A percentile compares a stretch with the other conserved stretches of the same genome.
These are phyloP conservation scores for Tauraco erythrolophus DNA, from an alignment of 2,113 vertebrate genomes.

Conservation along the genomic window DNA sequence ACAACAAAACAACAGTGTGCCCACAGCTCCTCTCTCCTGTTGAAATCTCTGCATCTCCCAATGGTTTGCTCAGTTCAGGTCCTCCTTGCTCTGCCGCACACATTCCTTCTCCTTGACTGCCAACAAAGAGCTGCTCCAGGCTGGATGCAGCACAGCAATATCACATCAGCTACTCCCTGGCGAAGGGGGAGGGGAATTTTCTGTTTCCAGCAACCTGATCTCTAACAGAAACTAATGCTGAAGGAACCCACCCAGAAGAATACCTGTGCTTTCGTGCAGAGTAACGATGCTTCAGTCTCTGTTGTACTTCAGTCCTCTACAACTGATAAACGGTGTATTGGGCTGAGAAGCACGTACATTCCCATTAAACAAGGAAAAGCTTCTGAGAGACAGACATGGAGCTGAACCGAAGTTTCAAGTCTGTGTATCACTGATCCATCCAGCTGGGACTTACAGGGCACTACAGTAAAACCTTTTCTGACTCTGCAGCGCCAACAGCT, in stretches of 20 bases:
- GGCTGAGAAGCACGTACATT: background rate
- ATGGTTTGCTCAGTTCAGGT: accelerated
- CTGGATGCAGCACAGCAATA: background rate
- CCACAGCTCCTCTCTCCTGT: accelerated
- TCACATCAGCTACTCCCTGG: background rate
- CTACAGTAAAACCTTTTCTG: background rate
- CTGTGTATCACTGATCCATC: background rate
- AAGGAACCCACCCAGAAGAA: background rate
- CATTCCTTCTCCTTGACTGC: background rate
- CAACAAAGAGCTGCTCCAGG: background rate
- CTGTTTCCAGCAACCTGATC: background rate
- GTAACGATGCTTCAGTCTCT: background rate
- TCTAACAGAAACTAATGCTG: background rate
- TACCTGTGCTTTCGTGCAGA: background rate
- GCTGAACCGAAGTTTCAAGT: background rate
- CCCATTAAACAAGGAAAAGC: background rate
- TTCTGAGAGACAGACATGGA: background rate
- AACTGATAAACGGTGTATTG: background rate
- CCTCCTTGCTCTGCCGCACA: background rate
- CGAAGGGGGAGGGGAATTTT: background rate
- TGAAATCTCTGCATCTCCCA: background rate
- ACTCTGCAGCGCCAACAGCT: background rate
- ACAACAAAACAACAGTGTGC: background rate
- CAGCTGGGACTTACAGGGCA: background rate
- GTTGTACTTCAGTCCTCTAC: background rate